These are phyloP conservation scores for Lasioglossum vierecki DNA, from an alignment of 2,888 invertebrate genomes.

Conservation along the genomic window DNA sequence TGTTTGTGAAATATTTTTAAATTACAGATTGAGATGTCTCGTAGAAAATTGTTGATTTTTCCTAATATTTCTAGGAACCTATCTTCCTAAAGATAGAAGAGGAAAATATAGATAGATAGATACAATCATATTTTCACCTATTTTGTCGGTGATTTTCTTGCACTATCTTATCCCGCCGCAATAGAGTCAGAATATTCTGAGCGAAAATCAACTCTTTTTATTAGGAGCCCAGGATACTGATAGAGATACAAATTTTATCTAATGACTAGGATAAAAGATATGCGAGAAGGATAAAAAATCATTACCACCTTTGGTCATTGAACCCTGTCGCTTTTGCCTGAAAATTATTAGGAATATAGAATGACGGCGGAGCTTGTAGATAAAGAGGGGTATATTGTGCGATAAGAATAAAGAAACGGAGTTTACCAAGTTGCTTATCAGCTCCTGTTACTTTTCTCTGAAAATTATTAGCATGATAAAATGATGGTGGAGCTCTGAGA, in stretches of 20 bases:
- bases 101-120: too few species aligned
- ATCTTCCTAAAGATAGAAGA: too few species aligned
- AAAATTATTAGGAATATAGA: background rate
- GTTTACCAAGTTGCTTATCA: background rate
- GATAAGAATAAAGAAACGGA: background rate
- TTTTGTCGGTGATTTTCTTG: too few species aligned
- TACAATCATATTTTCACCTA: too few species aligned
- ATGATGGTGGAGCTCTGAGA: background rate
- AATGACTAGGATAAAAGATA: background rate
- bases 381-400: background rate
- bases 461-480: background rate
- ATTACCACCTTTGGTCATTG: background rate
- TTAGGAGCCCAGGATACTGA: background rate
- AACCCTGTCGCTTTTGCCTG: background rate
- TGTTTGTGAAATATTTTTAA: too few species aligned
- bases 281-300: background rate
- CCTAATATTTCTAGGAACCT: too few species aligned
- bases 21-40: too few species aligned
- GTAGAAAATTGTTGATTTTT: too few species aligned
- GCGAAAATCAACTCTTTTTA: conserved; percentile 5
- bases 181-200: conserved; percentile 5
- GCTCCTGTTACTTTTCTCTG: background rate
- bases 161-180: background rate
- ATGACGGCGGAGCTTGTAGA: background rate
- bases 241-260: background rate